Conservation (phyloP, 2,888 invertebrate species). For the Halocaridina rubra region DNA sequence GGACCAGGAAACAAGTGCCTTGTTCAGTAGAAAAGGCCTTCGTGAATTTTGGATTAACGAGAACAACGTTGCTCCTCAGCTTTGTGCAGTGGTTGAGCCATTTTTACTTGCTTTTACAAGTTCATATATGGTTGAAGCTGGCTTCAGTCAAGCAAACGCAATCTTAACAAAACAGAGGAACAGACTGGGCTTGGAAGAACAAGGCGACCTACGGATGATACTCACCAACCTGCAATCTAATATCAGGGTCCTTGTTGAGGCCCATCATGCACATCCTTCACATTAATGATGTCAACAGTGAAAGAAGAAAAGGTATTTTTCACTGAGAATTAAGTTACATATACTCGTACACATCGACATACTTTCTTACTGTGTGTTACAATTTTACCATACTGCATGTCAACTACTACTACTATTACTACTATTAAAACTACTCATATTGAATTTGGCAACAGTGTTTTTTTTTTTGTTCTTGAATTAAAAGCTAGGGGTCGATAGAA, state of each 20-base stretch:
- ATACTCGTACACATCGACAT: too few species aligned
- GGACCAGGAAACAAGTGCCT: not conserved
- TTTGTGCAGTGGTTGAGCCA: not conserved
- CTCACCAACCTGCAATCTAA: not conserved
- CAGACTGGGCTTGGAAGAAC: not conserved
- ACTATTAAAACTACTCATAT: too few species aligned
- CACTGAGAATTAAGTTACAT: too few species aligned
- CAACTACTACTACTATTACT: too few species aligned
- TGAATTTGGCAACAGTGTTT: too few species aligned
- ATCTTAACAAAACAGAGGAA: not conserved
- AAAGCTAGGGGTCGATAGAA: too few species aligned
- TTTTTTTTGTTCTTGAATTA: too few species aligned
- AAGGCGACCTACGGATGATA: not conserved
- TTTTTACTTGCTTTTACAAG: not conserved
- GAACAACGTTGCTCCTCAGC: not conserved
- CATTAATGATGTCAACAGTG: not conserved
- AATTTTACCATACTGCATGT: too few species aligned
- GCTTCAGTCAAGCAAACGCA: not conserved
- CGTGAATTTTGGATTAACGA: not conserved
- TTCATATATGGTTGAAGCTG: not conserved
- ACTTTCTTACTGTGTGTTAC: too few species aligned
- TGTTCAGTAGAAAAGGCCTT: not conserved
- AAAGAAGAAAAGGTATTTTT: too few species aligned
- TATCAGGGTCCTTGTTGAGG: not conserved
- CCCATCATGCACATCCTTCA: not conserved